Percentiles rank a stretch among this genome's conserved stretches.
Conservation (phyloP, 2,888 invertebrate species). For the Temnothorax ravouxi region DNA sequence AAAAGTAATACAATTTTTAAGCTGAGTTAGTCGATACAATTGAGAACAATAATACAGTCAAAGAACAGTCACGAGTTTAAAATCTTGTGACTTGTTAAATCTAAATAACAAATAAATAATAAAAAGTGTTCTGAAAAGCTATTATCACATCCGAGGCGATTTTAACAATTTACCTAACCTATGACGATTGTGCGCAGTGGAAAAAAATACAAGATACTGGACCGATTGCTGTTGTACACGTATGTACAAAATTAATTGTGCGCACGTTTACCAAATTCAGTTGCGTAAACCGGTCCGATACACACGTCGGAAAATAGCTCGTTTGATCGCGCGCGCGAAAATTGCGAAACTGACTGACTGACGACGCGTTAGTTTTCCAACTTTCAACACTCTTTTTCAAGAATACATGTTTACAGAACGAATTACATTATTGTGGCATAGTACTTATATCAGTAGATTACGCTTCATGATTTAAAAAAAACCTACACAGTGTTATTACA, state of each 20-base stretch:
- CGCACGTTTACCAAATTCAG: constrained; percentile 55
- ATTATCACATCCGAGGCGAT: not conserved
- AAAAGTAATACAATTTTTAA: not conserved
- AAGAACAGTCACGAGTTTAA: not conserved
- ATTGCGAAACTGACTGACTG: constrained; percentile 38
- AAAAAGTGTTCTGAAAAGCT: constrained; percentile 19
- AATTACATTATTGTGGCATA: constrained; percentile 16
- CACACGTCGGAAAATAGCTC: constrained; percentile 48
- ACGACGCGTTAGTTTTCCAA: constrained; percentile 50
- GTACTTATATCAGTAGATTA: constrained; percentile 9
- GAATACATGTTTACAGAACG: constrained; percentile 7
- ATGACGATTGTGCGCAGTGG: not conserved
- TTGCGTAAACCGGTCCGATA: constrained; percentile 54
- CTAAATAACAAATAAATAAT: constrained; percentile 8
- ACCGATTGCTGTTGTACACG: constrained; percentile 30
- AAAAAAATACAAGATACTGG: constrained; percentile 46
- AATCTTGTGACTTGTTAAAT: constrained; percentile 1
- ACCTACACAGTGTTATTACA: not conserved
- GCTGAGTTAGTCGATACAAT: not conserved
- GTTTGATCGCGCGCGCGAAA: constrained; percentile 50
- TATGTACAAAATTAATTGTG: constrained; percentile 59
- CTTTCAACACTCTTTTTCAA: constrained; percentile 31
- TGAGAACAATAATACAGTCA: not conserved
- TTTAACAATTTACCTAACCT: constrained; percentile 37
- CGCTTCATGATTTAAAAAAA: not conserved